Percentiles rank a stretch among this genome's conserved stretches.
Conservation (phyloP, 2,113 vertebrate genomes). For the Amphiprion percula region DNA sequence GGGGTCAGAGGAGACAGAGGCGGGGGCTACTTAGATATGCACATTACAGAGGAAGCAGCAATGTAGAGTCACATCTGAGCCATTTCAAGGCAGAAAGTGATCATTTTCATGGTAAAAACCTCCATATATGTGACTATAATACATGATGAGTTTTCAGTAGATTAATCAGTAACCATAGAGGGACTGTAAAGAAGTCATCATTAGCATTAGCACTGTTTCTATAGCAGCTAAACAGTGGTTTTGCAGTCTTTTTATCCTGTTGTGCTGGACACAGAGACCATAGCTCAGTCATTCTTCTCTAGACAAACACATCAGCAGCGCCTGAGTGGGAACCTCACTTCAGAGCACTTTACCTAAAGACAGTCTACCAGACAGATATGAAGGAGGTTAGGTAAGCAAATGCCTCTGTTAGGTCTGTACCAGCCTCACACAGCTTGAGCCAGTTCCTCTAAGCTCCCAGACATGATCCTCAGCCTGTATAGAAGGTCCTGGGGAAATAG, state of each 20-base stretch:
- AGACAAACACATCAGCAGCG: conserved; percentile 25
- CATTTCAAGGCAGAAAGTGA: too few relatives aligned
- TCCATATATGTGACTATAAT: too few relatives aligned
- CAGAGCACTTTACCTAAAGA: conserved; percentile 32
- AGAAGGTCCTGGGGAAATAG: conserved; percentile 62
- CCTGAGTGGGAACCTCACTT: conserved; percentile 20
- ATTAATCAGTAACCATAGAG: too few relatives aligned
- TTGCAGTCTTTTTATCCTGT: conserved; percentile 13
- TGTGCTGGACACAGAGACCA: not conserved
- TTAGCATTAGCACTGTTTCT: too few relatives aligned
- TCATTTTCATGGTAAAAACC: too few relatives aligned
- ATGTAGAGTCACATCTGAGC: too few relatives aligned
- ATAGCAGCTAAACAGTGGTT: too few relatives aligned
- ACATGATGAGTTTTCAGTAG: too few relatives aligned
- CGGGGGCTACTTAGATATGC: too few relatives aligned
- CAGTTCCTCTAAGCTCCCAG: conserved; percentile 39
- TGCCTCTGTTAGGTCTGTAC: conserved; percentile 32
- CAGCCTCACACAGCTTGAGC: conserved; percentile 27
- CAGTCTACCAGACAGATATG: conserved; percentile 14
- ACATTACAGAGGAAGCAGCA: too few relatives aligned
- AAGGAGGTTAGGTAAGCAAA: conserved; percentile 44
- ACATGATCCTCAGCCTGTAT: conserved; percentile 58
- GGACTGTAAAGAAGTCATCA: too few relatives aligned
- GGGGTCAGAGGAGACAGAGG: too few relatives aligned
- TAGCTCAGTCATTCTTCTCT: not conserved